Conservation (phyloP, 2,113 vertebrate genomes). For the Rhinopomastus cyanomelas region DNA sequence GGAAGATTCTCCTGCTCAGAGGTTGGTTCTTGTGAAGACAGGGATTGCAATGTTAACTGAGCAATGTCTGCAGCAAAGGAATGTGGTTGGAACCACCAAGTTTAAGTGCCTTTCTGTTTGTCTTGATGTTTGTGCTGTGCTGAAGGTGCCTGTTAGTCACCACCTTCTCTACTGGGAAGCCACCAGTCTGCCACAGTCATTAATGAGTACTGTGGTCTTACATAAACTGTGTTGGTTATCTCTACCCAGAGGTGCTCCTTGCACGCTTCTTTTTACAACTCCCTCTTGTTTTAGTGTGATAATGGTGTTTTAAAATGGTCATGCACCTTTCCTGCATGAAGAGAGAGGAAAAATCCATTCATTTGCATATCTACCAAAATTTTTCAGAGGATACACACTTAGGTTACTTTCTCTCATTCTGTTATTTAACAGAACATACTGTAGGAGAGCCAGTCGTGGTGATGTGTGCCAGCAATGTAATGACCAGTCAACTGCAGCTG, state of each 20-base stretch:
- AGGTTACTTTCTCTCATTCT: background rate
- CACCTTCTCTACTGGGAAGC: background rate
- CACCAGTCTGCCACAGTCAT: fast-evolving
- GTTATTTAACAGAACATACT: background rate
- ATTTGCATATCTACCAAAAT: slow-evolving; percentile 34
- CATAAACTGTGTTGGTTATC: fast-evolving
- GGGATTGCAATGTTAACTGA: background rate
- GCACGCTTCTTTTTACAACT: background rate
- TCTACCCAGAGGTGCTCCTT: background rate
- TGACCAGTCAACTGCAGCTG: background rate
- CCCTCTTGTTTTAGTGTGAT: background rate
- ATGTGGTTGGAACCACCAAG: background rate
- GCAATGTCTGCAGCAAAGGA: background rate
- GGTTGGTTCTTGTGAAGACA: background rate
- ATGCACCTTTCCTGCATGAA: background rate
- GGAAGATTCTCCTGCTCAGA: background rate
- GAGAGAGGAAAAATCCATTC: background rate
- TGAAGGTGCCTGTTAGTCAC: background rate
- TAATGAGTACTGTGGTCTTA: background rate
- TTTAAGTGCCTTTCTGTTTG: background rate
- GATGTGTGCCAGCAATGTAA: background rate
- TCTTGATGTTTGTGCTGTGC: background rate
- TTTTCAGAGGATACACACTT: background rate
- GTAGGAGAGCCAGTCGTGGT: background rate
- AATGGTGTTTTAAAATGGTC: slow-evolving; percentile 3